Base-by-base conservation (phyloP, 2,888 invertebrate species). In the Drosophila villosipedis region DNA sequence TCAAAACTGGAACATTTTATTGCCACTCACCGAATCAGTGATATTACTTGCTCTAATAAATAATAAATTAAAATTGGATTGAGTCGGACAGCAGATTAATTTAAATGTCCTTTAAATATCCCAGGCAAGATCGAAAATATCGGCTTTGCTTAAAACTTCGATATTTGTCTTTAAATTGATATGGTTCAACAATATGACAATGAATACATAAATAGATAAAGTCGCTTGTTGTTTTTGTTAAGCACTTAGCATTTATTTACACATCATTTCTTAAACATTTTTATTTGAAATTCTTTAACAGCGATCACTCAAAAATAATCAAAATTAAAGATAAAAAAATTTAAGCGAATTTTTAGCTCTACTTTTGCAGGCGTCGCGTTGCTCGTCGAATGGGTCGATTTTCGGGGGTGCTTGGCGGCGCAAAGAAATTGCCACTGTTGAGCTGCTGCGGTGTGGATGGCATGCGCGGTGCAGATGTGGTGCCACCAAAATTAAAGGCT, bases 311-410 rank as follows among this genome's bases (percentile, higher is more conserved):
- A n/a, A 41, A 16, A 9, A 25, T 25, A 47, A 9, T 47, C 9
- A 4, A 47, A 28, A 47, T 28, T 12, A 22, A 22, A 5, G 22
- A 19, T 37, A 37, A 25, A 43, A 25, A 25, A 35, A 31, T 53
- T 0, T 37, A 65, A 33, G 16, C 14, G 30, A 6, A 14, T 25
- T 39, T 22, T 43, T 7, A 25, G 9, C 14, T 25, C 52, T 76
- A 91, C 64, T 91, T 92, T 50, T 91, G 91, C 31, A 92, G 75
- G 10, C 92, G 92, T 25, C 92, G 75, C 5, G 92, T 91, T 12
- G 92, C 92, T 5, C 89, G 88, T 37, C 92, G 81, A 0, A 92
- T 89, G 16, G 78, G 91, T 5, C 92, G 90, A 47, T 72, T 74
- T 9, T 78, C 80, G 6, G 78, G 61, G 1, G 85, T 69, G 25